Percentiles rank a stretch among this genome's conserved stretches.
These are phyloP conservation scores for Pristionchus maxplancki DNA, from an alignment of 2,888 invertebrate genomes.

Conservation along the genomic window DNA sequence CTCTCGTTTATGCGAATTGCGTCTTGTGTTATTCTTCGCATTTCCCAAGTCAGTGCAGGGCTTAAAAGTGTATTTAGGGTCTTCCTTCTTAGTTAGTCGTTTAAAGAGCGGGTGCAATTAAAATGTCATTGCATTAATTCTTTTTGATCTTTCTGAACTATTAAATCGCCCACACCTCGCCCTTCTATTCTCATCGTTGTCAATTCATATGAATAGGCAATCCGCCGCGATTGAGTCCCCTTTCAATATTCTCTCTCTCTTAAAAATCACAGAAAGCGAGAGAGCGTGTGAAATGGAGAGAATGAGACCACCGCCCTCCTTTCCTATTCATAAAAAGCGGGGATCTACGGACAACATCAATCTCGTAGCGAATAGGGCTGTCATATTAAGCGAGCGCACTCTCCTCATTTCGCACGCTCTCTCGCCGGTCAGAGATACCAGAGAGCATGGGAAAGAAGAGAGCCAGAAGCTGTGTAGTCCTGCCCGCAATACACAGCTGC, in stretches of 20 bases:
- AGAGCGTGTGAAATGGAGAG: too few relatives aligned
- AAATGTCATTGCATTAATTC: too few relatives aligned
- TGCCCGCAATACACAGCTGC: not conserved
- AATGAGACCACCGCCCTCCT: not conserved
- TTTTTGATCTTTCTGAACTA: not conserved
- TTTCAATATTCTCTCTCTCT: too few relatives aligned
- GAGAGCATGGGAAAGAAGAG: too few relatives aligned
- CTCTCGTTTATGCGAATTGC: not conserved
- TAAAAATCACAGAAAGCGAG: too few relatives aligned
- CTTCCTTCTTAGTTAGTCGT: too few relatives aligned
- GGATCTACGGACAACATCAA: not conserved
- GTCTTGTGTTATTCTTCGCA: not conserved
- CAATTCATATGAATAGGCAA: constrained; percentile 33
- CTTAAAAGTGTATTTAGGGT: not conserved
- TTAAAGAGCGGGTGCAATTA: too few relatives aligned
- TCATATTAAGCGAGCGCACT: not conserved
- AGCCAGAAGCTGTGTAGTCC: not conserved
- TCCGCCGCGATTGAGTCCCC: constrained; percentile 15
- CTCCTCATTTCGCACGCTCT: too few relatives aligned
- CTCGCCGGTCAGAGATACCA: too few relatives aligned
- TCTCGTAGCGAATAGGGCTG: not conserved
- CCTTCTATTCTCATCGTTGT: constrained; percentile 4
- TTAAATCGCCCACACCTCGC: not conserved
- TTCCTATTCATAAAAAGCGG: constrained; percentile 20
- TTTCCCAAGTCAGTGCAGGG: not conserved